Base-by-base conservation (phyloP, 2,888 invertebrate genomes). In the Gibbula magus region DNA sequence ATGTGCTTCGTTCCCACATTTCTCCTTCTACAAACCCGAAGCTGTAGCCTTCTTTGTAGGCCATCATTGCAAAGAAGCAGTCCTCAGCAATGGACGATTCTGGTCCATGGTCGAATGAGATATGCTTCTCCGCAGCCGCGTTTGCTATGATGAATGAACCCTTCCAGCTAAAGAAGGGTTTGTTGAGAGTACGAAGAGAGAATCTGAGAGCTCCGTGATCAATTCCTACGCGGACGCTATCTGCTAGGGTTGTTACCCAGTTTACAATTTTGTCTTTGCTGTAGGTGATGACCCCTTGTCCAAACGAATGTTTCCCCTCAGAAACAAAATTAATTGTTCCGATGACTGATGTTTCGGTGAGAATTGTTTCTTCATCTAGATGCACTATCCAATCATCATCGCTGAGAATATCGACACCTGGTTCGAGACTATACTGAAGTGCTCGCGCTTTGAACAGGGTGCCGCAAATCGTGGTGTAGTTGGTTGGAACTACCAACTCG, bases 321-420 rank as follows among this genome's bases (percentile, higher is more conserved):
- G 86, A 86, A 29, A 89, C 88, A 78, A 91, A 91, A 82, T 91
- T 90, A 8, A 90, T 85, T 25, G 90, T 89, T 32, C 91, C 91
- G 29, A 89, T 87, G n/a, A 89, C 87, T 13, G 88, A 87, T 8
- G 87, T 86, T 74, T 89, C 88, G 1, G 91, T 90, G 39, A 91
- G 82, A 0, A 91, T 53, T 0, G 90, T 90, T 83, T 91, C 91
- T 81, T 91, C 91, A 78, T 91, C 91, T 25, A 91, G 81, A 81
- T 91, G 91, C 1, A 91, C 87, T 45, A 91, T 89, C 89, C 90
- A 91, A 79, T 91, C 91, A 79, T 88, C 87, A 25, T 89, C 87
- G 0, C 86, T 85, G 22, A 91, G 79, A 39, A 88, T 85, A 77
- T 89, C 87, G 0, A 90, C 82, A 13, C 83, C 25, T 74, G 74